Conservation (phyloP, 2,888 invertebrate species). For the Callimorpha dominula region DNA sequence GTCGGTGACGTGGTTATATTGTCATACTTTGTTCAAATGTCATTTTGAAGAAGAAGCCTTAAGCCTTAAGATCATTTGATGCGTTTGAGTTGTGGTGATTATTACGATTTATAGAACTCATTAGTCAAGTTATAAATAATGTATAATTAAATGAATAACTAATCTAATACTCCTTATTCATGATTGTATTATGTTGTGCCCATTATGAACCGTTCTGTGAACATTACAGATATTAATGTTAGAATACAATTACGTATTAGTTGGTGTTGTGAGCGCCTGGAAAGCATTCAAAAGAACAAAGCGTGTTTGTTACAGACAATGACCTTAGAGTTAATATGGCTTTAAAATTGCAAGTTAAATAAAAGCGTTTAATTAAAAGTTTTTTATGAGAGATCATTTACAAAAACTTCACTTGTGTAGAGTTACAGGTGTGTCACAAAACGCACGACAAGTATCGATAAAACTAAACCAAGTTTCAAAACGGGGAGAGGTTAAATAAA, state of each 20-base stretch:
- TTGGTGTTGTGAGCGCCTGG: background rate
- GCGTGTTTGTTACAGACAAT: constrained; percentile 13
- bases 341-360: constrained; percentile 11
- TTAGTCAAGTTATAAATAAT: background rate
- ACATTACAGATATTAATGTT: background rate
- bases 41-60: background rate
- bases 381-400: background rate
- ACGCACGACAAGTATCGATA: background rate
- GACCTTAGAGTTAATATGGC: constrained; percentile 22
- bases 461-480: background rate
- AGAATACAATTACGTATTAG: background rate
- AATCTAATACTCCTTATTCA: background rate
- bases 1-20: too few relatives aligned
- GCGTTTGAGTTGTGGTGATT: background rate
- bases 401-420: constrained; percentile 22
- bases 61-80: background rate
- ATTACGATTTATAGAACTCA: background rate
- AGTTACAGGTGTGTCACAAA: background rate
- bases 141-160: background rate
- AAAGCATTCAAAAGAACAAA: background rate
- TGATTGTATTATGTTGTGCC: background rate
- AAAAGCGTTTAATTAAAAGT: background rate
- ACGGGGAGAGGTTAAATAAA: constrained; percentile 5
- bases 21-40: background rate
- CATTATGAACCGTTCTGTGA: background rate